Percentiles rank a stretch among this genome's conserved stretches.
These are phyloP conservation scores for Drosophila pandora DNA, from an alignment of 1,140 invertebrate genomes.

Conservation along the genomic window DNA sequence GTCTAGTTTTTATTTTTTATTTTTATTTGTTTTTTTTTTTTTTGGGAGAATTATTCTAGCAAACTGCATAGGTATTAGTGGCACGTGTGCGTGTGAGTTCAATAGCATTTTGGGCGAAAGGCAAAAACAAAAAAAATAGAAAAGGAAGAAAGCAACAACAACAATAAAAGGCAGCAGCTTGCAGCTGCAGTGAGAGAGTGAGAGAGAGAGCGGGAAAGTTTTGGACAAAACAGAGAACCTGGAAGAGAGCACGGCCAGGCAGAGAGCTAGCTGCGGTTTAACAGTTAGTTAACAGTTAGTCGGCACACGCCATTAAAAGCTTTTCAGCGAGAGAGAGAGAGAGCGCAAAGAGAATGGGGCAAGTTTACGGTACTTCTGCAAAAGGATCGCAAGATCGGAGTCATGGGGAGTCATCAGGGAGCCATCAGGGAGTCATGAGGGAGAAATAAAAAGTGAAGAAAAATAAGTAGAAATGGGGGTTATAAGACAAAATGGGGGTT, in stretches of 20 bases:
- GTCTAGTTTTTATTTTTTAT: neutral
- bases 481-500: no score
- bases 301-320: constrained; percentile 10
- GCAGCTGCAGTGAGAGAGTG: constrained; percentile 48
- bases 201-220: neutral
- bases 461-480: no score
- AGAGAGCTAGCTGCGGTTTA: neutral
- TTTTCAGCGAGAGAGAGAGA: constrained; percentile 8
- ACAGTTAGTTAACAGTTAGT: constrained; percentile 19
- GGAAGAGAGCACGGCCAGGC: no score
- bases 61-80: neutral
- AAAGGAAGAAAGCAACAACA: constrained; percentile 1
- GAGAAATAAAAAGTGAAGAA: no score
- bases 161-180: constrained; percentile 69
- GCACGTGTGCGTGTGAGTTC: constrained; percentile 58
- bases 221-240: no score
- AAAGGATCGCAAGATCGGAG: constrained; percentile 7
- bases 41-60: neutral
- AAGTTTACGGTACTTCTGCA: neutral
- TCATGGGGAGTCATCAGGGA: no score
- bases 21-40: neutral
- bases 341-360: neutral
- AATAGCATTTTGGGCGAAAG: constrained; percentile 74
- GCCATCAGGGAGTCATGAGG: no score
- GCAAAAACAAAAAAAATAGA: constrained; percentile 65